These are phyloP conservation scores for Anser cygnoides DNA, from an alignment of 2,113 vertebrate species.

Conservation along the genomic window DNA sequence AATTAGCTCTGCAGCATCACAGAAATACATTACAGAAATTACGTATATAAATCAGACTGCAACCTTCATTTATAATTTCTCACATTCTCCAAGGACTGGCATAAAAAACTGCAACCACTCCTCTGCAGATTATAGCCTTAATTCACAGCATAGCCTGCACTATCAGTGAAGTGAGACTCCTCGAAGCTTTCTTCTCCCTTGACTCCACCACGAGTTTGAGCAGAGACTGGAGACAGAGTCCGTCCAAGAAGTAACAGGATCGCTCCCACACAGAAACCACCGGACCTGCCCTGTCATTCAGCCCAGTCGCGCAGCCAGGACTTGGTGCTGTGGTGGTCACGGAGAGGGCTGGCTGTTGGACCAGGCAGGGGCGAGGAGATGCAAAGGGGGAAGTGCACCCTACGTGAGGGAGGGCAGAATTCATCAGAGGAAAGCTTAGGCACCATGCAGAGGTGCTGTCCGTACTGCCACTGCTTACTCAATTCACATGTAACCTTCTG, in stretches of 20 bases:
- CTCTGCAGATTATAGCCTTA: not conserved
- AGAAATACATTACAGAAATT: not conserved
- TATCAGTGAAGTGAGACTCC: not conserved
- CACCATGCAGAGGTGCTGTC: not conserved
- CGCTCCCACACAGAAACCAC: not conserved
- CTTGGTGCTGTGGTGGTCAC: too few relatives aligned
- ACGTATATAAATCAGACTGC: not conserved
- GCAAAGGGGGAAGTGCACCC: accelerated
- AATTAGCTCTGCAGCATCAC: constrained; percentile 37
- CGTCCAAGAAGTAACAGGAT: not conserved
- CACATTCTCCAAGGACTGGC: not conserved
- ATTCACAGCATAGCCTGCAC: not conserved
- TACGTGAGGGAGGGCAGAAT: accelerated
- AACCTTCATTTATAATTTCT: not conserved
- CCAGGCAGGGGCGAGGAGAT: accelerated
- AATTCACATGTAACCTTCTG: not conserved
- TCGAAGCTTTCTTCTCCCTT: not conserved
- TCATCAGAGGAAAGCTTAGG: not conserved
- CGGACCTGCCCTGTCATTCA: too few relatives aligned
- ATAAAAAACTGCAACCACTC: not conserved
- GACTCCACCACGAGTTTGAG: not conserved
- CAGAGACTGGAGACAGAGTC: not conserved
- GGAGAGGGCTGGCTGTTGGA: not conserved
- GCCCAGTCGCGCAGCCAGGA: too few relatives aligned
- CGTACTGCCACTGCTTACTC: not conserved